Conservation (phyloP, 2,888 invertebrate species). For the Drosophila yooni region DNA sequence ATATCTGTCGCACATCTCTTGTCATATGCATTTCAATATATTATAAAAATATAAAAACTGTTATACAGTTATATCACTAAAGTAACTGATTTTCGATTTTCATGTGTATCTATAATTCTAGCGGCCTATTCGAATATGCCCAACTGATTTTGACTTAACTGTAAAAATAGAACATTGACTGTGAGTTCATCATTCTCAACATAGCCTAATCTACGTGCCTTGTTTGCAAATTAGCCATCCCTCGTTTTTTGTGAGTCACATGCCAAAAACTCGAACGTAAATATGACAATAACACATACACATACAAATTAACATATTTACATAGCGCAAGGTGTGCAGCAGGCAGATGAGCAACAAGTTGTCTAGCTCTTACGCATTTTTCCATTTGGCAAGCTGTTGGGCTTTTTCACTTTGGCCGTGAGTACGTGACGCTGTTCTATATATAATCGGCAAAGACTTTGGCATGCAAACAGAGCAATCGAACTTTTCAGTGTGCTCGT, state of each 20-base stretch:
- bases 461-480: conserved; percentile 2
- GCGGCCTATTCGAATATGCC: neutral
- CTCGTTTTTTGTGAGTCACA: conserved; percentile 16
- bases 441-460: conserved; percentile 13
- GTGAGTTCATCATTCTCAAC: conserved; percentile 23
- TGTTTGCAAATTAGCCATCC: conserved; percentile 41
- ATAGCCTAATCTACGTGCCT: conserved; percentile 22
- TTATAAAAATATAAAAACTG: neutral
- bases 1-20: neutral
- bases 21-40: neutral
- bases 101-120: neutral
- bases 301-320: neutral
- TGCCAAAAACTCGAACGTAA: conserved; percentile 40
- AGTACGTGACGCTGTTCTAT: conserved; percentile 42
- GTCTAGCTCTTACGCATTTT: conserved; percentile 30
- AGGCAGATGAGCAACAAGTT: conserved; percentile 55
- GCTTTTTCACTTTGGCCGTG: conserved; percentile 33
- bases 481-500: conserved; percentile 1
- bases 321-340: neutral
- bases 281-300: conserved; percentile 38
- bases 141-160: neutral
- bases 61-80: neutral
- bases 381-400: conserved; percentile 12
- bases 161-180: neutral
- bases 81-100: neutral